phyloP scores from a whole-genome alignment of 2,113 vertebrate species.

The Serinus canaria region DNA sequence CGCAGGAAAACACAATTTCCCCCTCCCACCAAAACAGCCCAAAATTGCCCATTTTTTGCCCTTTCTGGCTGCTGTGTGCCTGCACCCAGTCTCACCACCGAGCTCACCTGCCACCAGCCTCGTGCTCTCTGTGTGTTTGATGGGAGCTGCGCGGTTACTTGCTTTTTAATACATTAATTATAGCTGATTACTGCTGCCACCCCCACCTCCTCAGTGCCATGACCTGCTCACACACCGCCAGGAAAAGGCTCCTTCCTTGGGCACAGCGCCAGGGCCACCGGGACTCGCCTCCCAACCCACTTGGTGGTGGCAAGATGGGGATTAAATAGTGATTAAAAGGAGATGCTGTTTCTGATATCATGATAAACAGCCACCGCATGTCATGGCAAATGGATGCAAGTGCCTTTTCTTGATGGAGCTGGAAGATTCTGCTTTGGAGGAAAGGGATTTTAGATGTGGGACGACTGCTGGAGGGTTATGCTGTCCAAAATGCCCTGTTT shows the following conservation, averaged over 20 bases:
- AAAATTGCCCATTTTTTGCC: neutral
- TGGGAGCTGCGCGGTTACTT: neutral
- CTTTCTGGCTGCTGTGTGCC: neutral
- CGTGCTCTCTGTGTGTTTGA: neutral
- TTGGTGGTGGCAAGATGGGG: neutral
- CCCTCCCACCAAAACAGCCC: neutral
- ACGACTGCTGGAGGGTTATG: neutral
- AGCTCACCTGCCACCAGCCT: conserved; percentile 29
- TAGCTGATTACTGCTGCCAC: neutral
- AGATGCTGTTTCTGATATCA: neutral
- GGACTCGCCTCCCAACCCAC: neutral
- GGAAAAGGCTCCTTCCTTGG: neutral
- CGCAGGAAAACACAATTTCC: neutral
- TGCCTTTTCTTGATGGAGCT: neutral
- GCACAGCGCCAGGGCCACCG: neutral
- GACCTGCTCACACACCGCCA: neutral
- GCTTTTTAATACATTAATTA: conserved; percentile 54
- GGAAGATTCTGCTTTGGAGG: neutral
- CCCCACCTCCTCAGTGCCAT: neutral
- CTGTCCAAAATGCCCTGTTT: neutral
- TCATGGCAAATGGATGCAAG: neutral
- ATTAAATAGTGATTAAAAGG: neutral
- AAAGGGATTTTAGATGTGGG: neutral
- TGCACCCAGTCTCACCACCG: fast-evolving
- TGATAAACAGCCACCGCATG: neutral